Base-by-base conservation (phyloP, 2,797 vertebrate species). In the Intellagama lesueurii region DNA sequence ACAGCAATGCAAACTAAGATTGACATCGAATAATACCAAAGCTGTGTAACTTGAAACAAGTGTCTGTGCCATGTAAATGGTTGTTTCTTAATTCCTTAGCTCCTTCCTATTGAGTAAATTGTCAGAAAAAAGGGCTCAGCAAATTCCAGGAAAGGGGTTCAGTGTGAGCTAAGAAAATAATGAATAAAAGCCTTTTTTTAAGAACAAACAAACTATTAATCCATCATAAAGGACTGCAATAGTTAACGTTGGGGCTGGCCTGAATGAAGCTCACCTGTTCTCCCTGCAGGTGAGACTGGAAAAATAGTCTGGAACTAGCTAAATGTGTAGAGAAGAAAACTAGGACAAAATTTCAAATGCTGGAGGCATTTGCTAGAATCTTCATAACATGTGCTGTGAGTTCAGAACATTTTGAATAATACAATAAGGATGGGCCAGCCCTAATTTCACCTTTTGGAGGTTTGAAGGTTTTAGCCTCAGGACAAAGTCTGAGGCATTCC, bases 381-480 rank as follows among this genome's bases (percentile, higher is more conserved):
- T 60, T 1, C 0, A 24, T 87, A 82, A 92, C 87, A 90, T 90
- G 52, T n/a, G 68, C 69, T 16, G 30, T 75, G 83, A 76, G 82
- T 90, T 91, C 69, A 56, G 47, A 91, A 79, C 90, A 72, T 66
- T 69, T 22, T 92, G 81, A 1, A 86, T 85, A 56, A 56, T 56
- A 56, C 52, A 83, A 88, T 79, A 89, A 90, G 79, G 49, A 91
- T 89, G 44, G 87, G 64, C 32, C 24, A 66, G 76, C 19, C 16
- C 86, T 94, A 90, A 93, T 93, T 66, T 90, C 89, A 88, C 77
- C 22, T 70, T 91, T 88, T 70, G 22, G 30, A 82, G 91, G 16
- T 91, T 93, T 94, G 76, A 92, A 47, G 72, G 90, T 94, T 92
- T 68, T 90, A 90, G 68, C 90, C 89, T 83, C 28, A 69, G 79